Evolutionary conservation across 30 jellyfish, hydroid and myxozoan species (phyloP).

Genomic region (Mastigias papua): DNA sequence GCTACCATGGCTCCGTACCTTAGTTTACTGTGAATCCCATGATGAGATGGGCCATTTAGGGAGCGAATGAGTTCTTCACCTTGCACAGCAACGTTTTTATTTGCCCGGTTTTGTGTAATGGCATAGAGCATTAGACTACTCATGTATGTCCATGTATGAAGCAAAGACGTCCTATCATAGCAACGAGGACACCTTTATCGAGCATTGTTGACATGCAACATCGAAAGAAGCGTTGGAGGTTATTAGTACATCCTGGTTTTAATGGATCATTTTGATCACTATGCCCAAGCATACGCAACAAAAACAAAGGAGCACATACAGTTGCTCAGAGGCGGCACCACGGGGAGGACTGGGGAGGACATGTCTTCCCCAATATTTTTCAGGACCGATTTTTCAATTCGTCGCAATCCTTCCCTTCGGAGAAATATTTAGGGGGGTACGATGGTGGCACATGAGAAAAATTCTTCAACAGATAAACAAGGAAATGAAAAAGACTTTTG

Average conservation of each 20-base stretch:
- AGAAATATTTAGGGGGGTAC: too few relatives aligned
- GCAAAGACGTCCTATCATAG: background rate
- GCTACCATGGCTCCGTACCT: background rate
- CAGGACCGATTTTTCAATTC: too few relatives aligned
- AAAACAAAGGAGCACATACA: slow-evolving; percentile 12
- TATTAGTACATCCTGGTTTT: slow-evolving; percentile 47
- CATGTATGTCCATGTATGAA: slow-evolving; percentile 11
- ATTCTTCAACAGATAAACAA: too few relatives aligned
- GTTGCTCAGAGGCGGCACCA: too few relatives aligned
- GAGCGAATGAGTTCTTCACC: slow-evolving; percentile 22
- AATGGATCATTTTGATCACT: slow-evolving; percentile 40
- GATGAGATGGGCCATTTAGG: slow-evolving; percentile 54
- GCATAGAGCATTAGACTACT: background rate
- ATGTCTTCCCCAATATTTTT: too few relatives aligned
- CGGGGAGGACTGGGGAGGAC: too few relatives aligned
- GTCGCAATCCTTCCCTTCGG: too few relatives aligned
- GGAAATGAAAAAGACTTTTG: too few relatives aligned
- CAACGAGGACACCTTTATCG: slow-evolving; percentile 1
- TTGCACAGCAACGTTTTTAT: slow-evolving; percentile 21
- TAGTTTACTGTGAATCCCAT: slow-evolving; percentile 24
- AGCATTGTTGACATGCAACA: slow-evolving; percentile 2
- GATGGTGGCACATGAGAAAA: too few relatives aligned
- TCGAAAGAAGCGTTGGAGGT: slow-evolving; percentile 29
- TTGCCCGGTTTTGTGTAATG: slow-evolving; percentile 44
- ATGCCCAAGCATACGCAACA: slow-evolving; percentile 49